These are phyloP conservation scores for Arrhopalites spinosus DNA, from an alignment of 2,888 invertebrate species.

Conservation along the genomic window DNA sequence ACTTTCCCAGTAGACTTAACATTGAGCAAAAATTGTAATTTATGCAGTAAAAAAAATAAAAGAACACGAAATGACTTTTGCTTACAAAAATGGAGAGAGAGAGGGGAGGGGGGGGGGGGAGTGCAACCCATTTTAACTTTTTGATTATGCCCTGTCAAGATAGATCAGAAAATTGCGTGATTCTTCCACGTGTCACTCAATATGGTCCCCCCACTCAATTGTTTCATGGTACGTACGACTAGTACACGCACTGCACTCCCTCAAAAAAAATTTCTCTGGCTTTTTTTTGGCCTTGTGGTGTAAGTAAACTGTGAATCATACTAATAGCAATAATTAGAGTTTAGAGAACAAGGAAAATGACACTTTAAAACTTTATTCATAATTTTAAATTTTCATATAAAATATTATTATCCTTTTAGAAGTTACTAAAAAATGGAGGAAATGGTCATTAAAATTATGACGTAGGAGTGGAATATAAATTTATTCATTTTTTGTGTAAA, in stretches of 20 bases:
- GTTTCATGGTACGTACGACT: constrained; percentile 12
- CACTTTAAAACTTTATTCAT: too few relatives aligned
- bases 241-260: constrained; percentile 13
- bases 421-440: too few relatives aligned
- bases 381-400: too few relatives aligned
- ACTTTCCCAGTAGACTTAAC: too few relatives aligned
- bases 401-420: too few relatives aligned
- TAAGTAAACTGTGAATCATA: constrained; percentile 2
- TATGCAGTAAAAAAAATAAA: neutral
- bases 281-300: neutral
- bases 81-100: neutral
- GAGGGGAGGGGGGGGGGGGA: neutral
- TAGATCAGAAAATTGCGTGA: constrained; percentile 47
- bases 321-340: too few relatives aligned
- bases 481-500: too few relatives aligned
- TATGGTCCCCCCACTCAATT: constrained; percentile 19
- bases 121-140: constrained; percentile 40
- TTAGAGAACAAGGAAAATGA: too few relatives aligned
- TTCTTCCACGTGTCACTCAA: constrained; percentile 45
- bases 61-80: neutral
- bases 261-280: neutral
- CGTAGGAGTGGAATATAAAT: too few relatives aligned
- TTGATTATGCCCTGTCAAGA: constrained; percentile 49
- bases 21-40: too few relatives aligned
- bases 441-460: too few relatives aligned